Base-by-base conservation (phyloP, 64 coral and sea anemone species). In the Stichodactyla mertensii region DNA sequence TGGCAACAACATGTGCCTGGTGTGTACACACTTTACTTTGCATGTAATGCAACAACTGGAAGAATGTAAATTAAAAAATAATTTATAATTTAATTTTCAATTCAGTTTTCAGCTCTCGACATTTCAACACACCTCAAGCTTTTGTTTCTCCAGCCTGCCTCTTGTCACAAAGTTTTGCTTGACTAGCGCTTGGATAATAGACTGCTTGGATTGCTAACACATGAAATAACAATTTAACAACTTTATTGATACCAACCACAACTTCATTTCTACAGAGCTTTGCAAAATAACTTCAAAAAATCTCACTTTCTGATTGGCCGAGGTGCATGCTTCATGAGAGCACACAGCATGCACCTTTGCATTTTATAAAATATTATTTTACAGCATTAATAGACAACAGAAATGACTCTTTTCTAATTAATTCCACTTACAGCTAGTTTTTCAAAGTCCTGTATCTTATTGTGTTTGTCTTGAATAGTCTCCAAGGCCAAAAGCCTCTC, bases 371-470 rank as follows among this genome's bases (percentile, higher is more conserved):
- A 45, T 57, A 57, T 57, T 7, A 57, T 7, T 57, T 10, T 57
- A 57, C 8, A 11, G 14, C 1, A 5, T 15, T 11, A 11, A 58
- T 11, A 58, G 56, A 58, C 8, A 58, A 58, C 56, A 58, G 8
- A 58, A 58, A 45, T 45, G 36, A 58, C 56, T 58, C 6, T 9
- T 15, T 66, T 6, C 8, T 4, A 22, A 4, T 9, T 27, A 9
- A 81, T 0, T 18, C 5, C 85, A 88, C 97, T 95, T 86, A 99
- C 97, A 59, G 92, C 93, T 9, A 95, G 64, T 86, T 95, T 99
- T 60, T 99, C 97, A 91, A 99, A 99, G 83, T 99, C 97, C 61
- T 92, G 36, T 64, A 99, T 99, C 87, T 99, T 92, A 36, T 90
- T 88, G 85, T 99, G 91, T 81, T 99, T 99, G 57, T 55, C 82